These are phyloP conservation scores for Montipora cactus DNA, from an alignment of 64 coral and sea anemone species.

Conservation along the genomic window DNA sequence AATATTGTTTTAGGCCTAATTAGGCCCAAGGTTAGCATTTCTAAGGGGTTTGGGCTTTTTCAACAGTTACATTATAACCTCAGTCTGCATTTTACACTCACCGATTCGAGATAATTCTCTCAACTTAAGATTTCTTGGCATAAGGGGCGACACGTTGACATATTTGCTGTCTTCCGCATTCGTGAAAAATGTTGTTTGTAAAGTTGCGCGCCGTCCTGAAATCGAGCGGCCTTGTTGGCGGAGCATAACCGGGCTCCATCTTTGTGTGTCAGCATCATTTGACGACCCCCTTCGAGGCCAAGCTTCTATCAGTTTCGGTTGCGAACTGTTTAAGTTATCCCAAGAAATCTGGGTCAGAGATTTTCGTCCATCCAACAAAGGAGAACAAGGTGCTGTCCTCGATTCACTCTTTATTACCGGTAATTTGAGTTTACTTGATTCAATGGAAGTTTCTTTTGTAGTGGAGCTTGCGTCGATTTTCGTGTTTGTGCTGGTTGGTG, in stretches of 20 bases:
- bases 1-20: too few species aligned
- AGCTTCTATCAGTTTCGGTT: neutral
- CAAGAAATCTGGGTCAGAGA: neutral
- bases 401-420: neutral
- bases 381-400: conserved; percentile 9
- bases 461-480: neutral
- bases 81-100: too few species aligned
- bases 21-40: too few species aligned
- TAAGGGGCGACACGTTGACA: neutral
- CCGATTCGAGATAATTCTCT: neutral
- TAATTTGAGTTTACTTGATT: conserved; percentile 13
- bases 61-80: too few species aligned
- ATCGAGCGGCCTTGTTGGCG: neutral
- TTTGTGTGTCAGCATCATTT: neutral
- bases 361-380: neutral
- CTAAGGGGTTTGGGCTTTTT: too few species aligned
- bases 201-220: neutral
- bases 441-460: neutral
- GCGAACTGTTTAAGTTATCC: neutral
- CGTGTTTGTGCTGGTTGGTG: neutral
- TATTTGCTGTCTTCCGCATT: neutral
- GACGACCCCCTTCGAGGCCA: neutral
- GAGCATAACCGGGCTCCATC: neutral
- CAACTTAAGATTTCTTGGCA: conserved; percentile 46
- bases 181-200: neutral